Conservation (phyloP, 2,888 invertebrate species). For the Pteria penguin region DNA sequence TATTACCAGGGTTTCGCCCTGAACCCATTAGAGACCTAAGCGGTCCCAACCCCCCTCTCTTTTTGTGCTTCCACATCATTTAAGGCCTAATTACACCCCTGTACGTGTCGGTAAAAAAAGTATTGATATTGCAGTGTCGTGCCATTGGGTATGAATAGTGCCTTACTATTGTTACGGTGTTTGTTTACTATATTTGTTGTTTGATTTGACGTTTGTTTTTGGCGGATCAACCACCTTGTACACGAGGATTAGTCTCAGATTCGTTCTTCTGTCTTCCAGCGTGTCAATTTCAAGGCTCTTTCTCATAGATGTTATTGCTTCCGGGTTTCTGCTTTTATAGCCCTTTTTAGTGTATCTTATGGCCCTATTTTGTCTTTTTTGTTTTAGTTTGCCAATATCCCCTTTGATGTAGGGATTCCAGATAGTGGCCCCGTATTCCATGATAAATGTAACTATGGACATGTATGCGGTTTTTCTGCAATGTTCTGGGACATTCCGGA, state of each 20-base stretch:
- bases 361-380: slow-evolving; percentile 25
- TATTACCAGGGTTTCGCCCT: too few relatives aligned
- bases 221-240: slow-evolving; percentile 10
- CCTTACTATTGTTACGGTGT: slow-evolving; percentile 3
- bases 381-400: slow-evolving; percentile 29
- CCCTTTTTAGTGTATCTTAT: slow-evolving; percentile 20
- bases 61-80: too few relatives aligned
- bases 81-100: too few relatives aligned
- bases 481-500: slow-evolving; percentile 16
- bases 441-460: slow-evolving; percentile 22
- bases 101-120: slow-evolving; percentile 23
- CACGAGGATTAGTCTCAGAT: slow-evolving; percentile 18
- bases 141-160: not conserved
- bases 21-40: too few relatives aligned
- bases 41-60: too few relatives aligned
- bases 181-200: slow-evolving; percentile 14
- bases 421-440: slow-evolving; percentile 34
- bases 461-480: slow-evolving; percentile 30
- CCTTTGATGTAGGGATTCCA: slow-evolving; percentile 32
- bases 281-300: slow-evolving; percentile 5
- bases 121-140: too few relatives aligned
- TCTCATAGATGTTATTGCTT: slow-evolving; percentile 13
- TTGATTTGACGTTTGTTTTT: not conserved
- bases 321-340: slow-evolving; percentile 18
- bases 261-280: slow-evolving; percentile 22